Percentiles rank a stretch among this genome's conserved stretches.
phyloP scores from a whole-genome alignment of 2,888 invertebrate genomes.

The Phrixothrix hirtus region DNA sequence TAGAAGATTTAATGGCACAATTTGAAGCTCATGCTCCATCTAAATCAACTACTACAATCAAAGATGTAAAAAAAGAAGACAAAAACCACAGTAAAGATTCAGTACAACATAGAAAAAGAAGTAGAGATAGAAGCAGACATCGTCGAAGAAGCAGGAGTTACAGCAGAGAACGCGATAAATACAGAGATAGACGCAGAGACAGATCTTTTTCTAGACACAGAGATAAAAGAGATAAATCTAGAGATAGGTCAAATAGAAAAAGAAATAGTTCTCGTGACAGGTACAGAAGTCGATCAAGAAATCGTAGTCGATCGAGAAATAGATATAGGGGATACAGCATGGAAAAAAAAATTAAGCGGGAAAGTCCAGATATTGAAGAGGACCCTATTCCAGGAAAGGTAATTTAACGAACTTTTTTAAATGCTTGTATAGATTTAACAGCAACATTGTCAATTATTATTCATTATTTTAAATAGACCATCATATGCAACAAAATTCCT shows the following conservation, averaged over 20 bases:
- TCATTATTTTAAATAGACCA: no score
- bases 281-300: slow-evolving; percentile 38
- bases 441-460: no score
- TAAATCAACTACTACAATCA: no score
- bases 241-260: slow-evolving; percentile 35
- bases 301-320: slow-evolving; percentile 33
- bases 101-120: slow-evolving; percentile 20
- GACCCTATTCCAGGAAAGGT: slow-evolving; percentile 79
- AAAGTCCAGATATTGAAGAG: slow-evolving; percentile 65
- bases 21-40: slow-evolving; percentile 84
- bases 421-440: not conserved
- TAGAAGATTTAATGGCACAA: slow-evolving; percentile 84
- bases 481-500: no score
- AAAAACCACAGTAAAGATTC: slow-evolving; percentile 3
- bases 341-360: slow-evolving; percentile 38
- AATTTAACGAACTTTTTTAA: slow-evolving; percentile 32
- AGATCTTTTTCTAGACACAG: slow-evolving; percentile 43
- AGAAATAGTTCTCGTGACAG: slow-evolving; percentile 38
- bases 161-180: slow-evolving; percentile 33
- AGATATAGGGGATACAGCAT: slow-evolving; percentile 37
- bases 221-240: slow-evolving; percentile 45
- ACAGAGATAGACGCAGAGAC: slow-evolving; percentile 42
- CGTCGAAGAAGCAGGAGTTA: slow-evolving; percentile 31
- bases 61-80: not conserved
- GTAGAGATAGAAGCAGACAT: slow-evolving; percentile 36